Conservation (phyloP, 2,113 vertebrate genomes). For the Carettochelys insculpta region DNA sequence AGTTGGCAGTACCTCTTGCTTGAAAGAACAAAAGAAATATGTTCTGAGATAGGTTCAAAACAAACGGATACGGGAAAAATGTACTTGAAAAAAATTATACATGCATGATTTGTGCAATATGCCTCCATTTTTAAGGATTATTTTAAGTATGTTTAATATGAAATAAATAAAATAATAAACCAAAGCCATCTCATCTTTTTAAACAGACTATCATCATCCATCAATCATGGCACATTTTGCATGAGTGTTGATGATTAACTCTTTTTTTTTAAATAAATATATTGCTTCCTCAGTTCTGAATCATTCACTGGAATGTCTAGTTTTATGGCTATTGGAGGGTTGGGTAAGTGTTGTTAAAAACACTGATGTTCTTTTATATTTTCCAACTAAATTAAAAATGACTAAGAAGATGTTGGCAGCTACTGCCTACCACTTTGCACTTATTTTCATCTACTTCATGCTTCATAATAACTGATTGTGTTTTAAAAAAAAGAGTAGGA, state of each 20-base stretch:
- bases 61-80: not conserved
- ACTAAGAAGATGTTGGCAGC: slow-evolving; percentile 23
- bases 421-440: not conserved
- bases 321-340: slow-evolving; percentile 33
- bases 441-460: slow-evolving; percentile 39
- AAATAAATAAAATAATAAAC: slow-evolving; percentile 20
- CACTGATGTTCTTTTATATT: not conserved
- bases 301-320: not conserved
- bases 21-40: not conserved
- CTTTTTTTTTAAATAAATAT: slow-evolving; percentile 32
- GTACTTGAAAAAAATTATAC: not conserved
- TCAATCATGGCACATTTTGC: not conserved
- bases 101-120: not conserved
- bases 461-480: not conserved
- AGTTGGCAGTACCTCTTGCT: not conserved
- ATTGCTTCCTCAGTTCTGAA: slow-evolving; percentile 13
- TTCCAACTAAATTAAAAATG: not conserved
- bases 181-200: not conserved
- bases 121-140: not conserved
- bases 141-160: not conserved
- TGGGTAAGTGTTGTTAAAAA: not conserved
- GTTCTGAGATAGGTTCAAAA: not conserved
- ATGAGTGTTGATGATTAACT: slow-evolving; percentile 2
- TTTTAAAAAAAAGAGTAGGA: not conserved
- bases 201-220: not conserved